Base-by-base conservation (phyloP, 2,888 invertebrate genomes). In the Gasteruption jaculator region DNA sequence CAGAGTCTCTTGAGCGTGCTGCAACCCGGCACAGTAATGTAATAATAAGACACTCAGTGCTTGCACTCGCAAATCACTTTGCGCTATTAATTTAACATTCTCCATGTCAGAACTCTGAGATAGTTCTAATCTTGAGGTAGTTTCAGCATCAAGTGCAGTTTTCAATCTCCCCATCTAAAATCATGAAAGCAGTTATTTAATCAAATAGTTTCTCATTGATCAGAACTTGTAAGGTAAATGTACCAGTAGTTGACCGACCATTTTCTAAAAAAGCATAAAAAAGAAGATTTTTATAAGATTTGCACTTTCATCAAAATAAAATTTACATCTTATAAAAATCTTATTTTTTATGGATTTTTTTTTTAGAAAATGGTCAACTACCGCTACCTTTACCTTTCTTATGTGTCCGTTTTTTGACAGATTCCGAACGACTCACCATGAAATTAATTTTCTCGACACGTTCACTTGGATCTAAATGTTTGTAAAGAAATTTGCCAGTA, bases 1-100 rank as follows among this genome's bases (percentile, higher is more conserved):
- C 41, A 58, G 34, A 19, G 53, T 53, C 46, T 70, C 82, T 71
- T 85, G 80, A 65, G 85, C 83, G 55, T 87, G 82, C 64, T 95
- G 94, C 44, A 95, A 79, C 3, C 92, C 95, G 3, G 94, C 88
- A 73, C 94, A 96, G 71, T 92, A 90, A 72, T 95, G 93, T 52
- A 96, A 75, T 86, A 95, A 88, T 50, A 95, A 80, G 38, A 95
- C 86, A 35, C 93, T 91, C 48, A 96, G 75, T 0, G 92, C 91
- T 71, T 91, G 91, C 5, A 92, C 86, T 59, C 91, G 85, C 50
- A 88, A 83, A 64, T 94, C 93, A 29, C 87, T 83, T 61, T 85
- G 83, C 52, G 57, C 55, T 27, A 68, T 68, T 50, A 66, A 54
- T 48, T 60, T 66, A 16, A 54, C 53, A 46, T 58, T 63, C 38